phyloP scores from a whole-genome alignment of 2,797 vertebrate genomes.

The Emys orbicularis region DNA sequence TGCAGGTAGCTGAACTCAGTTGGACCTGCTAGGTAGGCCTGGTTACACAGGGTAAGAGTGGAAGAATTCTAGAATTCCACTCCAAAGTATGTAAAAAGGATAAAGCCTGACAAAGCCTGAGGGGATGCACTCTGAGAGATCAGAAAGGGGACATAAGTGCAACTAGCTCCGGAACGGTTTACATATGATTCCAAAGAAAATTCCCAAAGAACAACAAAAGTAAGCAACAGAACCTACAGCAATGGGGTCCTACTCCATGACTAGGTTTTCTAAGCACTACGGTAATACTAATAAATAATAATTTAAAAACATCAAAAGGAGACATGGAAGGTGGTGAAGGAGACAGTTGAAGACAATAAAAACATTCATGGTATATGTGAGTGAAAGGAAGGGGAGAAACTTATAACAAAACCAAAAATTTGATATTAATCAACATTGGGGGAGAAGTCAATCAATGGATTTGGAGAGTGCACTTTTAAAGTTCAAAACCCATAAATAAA shows the following conservation, averaged over 20 bases:
- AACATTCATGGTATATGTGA: background rate
- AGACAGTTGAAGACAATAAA: background rate
- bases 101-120: background rate
- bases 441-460: background rate
- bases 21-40: background rate
- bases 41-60: background rate
- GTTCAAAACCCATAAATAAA: background rate
- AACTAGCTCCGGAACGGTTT: background rate
- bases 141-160: background rate
- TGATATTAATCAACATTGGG: background rate
- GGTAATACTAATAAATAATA: background rate
- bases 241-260: background rate
- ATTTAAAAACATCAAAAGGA: background rate
- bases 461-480: background rate
- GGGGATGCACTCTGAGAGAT: rapidly evolving
- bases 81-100: rapidly evolving
- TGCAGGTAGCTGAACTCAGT: background rate
- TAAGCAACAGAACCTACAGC: background rate
- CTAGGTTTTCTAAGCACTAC: background rate
- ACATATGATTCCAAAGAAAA: background rate
- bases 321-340: background rate
- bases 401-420: background rate
- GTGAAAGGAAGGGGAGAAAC: background rate
- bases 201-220: background rate
- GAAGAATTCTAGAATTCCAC: rapidly evolving